Evolutionary conservation across 2,113 vertebrate species (phyloP).

Genomic region (Callospermophilus lateralis): DNA sequence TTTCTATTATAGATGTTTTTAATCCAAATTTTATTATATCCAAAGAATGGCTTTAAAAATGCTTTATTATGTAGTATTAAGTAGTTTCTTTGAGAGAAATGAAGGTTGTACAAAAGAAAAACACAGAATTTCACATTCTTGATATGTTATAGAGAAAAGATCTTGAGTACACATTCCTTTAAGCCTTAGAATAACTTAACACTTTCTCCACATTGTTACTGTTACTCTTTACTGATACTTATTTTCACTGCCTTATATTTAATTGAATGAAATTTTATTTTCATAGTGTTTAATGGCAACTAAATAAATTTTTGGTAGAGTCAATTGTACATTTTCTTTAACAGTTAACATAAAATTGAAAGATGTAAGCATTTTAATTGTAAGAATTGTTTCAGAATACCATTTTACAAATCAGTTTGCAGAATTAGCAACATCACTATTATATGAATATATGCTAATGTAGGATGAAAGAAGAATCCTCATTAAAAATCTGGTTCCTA

Average conservation of each 20-base stretch:
- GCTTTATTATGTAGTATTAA: neutral
- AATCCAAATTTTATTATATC: neutral
- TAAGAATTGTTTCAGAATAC: constrained; percentile 76
- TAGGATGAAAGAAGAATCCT: constrained; percentile 80
- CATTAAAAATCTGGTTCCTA: constrained; percentile 85
- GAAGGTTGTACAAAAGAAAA: neutral
- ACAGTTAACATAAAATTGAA: constrained; percentile 65
- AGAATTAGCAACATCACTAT: constrained; percentile 73
- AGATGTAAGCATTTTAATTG: constrained; percentile 70
- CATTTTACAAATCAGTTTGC: constrained; percentile 77
- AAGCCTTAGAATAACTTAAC: neutral
- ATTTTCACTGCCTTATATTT: neutral
- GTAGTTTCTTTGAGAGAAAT: neutral
- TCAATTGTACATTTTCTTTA: neutral
- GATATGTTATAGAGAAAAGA: neutral
- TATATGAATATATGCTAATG: constrained; percentile 71
- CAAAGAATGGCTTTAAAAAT: neutral
- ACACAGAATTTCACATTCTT: neutral
- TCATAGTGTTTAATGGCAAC: constrained; percentile 17
- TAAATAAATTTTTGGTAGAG: constrained; percentile 8
- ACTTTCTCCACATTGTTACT: neutral
- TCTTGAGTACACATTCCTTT: neutral
- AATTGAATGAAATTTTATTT: constrained; percentile 39
- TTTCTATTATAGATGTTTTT: neutral
- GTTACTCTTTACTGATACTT: neutral